Conservation (phyloP, 2,797 vertebrate genomes). For the Xyrichtys novacula region DNA sequence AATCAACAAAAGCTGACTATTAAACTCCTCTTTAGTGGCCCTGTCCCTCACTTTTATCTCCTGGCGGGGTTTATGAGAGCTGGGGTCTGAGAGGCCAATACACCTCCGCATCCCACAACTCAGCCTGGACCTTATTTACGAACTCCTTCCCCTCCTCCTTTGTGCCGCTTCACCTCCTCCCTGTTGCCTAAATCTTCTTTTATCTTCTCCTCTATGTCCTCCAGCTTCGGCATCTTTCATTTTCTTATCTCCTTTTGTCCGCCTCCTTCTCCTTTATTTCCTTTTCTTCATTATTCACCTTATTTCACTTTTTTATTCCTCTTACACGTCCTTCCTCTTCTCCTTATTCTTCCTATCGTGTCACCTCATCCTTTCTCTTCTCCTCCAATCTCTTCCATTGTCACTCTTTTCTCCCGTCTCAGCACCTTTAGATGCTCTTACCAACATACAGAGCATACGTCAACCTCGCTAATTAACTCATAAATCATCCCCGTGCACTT, state of each 20-base stretch:
- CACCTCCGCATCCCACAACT: slow-evolving; percentile 29
- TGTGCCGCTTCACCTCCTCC: slow-evolving; percentile 5
- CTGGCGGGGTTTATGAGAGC: slow-evolving; percentile 45
- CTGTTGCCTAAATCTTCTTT: neutral
- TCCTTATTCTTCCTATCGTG: neutral
- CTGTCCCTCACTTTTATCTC: slow-evolving; percentile 53
- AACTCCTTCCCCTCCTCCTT: neutral
- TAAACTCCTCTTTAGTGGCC: slow-evolving; percentile 63
- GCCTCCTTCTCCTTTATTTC: neutral
- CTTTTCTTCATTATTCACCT: neutral
- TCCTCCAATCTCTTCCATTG: neutral
- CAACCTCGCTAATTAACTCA: slow-evolving; percentile 65
- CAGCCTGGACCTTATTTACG: slow-evolving; percentile 5
- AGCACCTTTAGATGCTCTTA: slow-evolving; percentile 59
- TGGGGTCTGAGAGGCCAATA: slow-evolving; percentile 25
- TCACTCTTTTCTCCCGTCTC: slow-evolving; percentile 35
- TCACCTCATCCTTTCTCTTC: neutral
- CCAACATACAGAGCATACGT: slow-evolving; percentile 47
- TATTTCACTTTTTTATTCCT: neutral
- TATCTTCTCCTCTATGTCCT: neutral
- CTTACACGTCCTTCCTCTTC: neutral
- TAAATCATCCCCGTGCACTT: slow-evolving; percentile 55
- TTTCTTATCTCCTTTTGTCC: slow-evolving; percentile 8
- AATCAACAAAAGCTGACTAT: slow-evolving; percentile 74
- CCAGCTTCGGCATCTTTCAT: neutral